Base-by-base conservation (phyloP, 2,888 invertebrate genomes). In the Drosophila falleni region DNA sequence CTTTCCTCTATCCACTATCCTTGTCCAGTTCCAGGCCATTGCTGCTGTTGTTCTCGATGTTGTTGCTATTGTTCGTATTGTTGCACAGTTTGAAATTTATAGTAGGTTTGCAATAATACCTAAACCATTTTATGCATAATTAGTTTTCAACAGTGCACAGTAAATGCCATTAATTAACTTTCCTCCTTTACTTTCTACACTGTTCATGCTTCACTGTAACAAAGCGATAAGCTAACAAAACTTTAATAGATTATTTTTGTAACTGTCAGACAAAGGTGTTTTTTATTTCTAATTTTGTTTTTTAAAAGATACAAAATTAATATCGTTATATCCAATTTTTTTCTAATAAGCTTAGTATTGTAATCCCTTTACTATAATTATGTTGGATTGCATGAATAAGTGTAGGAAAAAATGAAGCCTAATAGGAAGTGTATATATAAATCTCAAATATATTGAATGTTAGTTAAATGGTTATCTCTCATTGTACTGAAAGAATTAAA, bases 51-150 rank as follows among this genome's bases (percentile, higher is more conserved):
- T 59, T 78, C 70, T 68, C 79, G 49, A 39, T 66, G 64, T 65
- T 75, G 62, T 77, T 80, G 59, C 19, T 60, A 54, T 69, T 78
- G 65, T 71, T 80, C 71, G 61, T 80, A 73, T 81, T 87, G 87
- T 77, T 81, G 81, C 77, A 66, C 68, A 74, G 85, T 74, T 87
- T 73, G 75, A 80, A 84, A 86, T 89, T 86, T 86, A 89, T 89
- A 85, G 85, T 73, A 75, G 89, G 85, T 82, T 80, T 76, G 78
- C 89, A 86, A 85, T 89, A 89, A 89, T 86, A 87, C 88, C 74
- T 69, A 68, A 69, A 80, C 88, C 75, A 85, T 86, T 89, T 86
- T 86, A 89, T 86, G 86, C 89, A 89, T 86, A 86, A 86, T 86
- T 86, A 86, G 86, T 86, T 86, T 80, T 87, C 89, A 85, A 80